These are phyloP conservation scores for Drosophila seguyi DNA, from an alignment of 1,140 invertebrate species.

Conservation along the genomic window DNA sequence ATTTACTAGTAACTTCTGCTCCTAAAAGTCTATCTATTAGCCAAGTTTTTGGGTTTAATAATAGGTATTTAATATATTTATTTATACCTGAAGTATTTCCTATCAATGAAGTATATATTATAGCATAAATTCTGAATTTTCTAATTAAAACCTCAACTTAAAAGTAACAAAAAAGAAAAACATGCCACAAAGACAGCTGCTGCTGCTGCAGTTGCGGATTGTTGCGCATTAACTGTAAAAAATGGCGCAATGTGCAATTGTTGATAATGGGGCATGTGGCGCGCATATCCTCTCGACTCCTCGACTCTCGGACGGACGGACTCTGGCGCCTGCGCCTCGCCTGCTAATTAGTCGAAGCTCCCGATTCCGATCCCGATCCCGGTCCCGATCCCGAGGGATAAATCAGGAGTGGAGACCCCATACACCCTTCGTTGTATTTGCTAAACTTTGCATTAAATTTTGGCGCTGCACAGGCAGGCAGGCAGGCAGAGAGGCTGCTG, in stretches of 20 bases:
- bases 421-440: conserved; percentile 68
- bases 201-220: conserved; percentile 19
- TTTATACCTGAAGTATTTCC: neutral
- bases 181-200: conserved; percentile 1
- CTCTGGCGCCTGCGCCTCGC: conserved; percentile 71
- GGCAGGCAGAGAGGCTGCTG: conserved; percentile 49
- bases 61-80: too few species aligned
- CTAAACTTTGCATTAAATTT: conserved; percentile 81
- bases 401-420: neutral
- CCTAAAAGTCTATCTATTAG: too few species aligned
- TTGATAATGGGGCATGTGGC: conserved; percentile 81
- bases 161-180: neutral
- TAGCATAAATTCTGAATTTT: too few species aligned
- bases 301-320: conserved; percentile 1
- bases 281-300: conserved; percentile 52
- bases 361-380: conserved; percentile 23
- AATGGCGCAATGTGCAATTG: conserved; percentile 79
- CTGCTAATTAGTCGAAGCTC: conserved; percentile 72
- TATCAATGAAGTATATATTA: too few species aligned
- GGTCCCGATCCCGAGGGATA: conserved; percentile 11
- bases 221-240: conserved; percentile 75
- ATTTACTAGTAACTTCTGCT: too few species aligned
- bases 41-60: too few species aligned
- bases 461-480: conserved; percentile 63
- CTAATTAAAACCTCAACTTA: too few species aligned